Percentiles rank a stretch among this genome's conserved stretches.
phyloP scores from a whole-genome alignment of 2,797 vertebrate genomes.

The Lepus oiostolus region DNA sequence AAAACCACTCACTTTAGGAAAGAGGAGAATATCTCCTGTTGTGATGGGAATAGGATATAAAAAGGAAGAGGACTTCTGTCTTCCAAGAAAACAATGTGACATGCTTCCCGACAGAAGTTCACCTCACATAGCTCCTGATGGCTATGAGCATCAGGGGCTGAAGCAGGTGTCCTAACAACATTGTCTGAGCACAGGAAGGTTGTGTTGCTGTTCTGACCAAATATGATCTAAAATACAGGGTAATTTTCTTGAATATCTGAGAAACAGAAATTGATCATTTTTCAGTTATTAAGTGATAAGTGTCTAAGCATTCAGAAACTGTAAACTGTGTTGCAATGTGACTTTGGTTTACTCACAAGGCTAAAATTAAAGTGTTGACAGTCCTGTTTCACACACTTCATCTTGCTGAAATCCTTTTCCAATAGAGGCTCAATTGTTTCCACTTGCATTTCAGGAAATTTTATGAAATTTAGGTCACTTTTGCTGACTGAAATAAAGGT shows the following conservation, averaged over 20 bases:
- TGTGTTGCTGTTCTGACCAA: not conserved
- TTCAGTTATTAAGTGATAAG: not conserved
- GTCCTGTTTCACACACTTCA: not conserved
- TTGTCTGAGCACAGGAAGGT: not conserved
- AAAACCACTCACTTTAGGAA: not conserved
- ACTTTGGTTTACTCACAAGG: not conserved
- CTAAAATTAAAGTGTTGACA: not conserved
- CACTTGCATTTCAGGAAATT: not conserved
- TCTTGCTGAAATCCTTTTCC: not conserved
- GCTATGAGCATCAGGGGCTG: not conserved
- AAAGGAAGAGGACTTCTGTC: not conserved
- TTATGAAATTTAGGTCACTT: not conserved
- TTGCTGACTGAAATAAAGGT: slow-evolving; percentile 4
- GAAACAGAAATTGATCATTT: not conserved
- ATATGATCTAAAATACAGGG: not conserved
- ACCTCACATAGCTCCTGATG: not conserved
- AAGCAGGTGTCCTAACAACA: not conserved
- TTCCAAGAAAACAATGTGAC: not conserved
- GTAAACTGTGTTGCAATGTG: not conserved
- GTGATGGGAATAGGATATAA: not conserved
- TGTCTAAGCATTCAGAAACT: not conserved
- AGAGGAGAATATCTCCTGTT: not conserved
- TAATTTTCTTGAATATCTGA: not conserved
- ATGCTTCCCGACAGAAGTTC: too few relatives aligned
- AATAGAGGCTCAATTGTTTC: not conserved